Evolutionary conservation across 2,797 vertebrate genomes (phyloP), one percentile per base, ranked within the genome.

Genomic region (Muscicapa comitata): DNA sequence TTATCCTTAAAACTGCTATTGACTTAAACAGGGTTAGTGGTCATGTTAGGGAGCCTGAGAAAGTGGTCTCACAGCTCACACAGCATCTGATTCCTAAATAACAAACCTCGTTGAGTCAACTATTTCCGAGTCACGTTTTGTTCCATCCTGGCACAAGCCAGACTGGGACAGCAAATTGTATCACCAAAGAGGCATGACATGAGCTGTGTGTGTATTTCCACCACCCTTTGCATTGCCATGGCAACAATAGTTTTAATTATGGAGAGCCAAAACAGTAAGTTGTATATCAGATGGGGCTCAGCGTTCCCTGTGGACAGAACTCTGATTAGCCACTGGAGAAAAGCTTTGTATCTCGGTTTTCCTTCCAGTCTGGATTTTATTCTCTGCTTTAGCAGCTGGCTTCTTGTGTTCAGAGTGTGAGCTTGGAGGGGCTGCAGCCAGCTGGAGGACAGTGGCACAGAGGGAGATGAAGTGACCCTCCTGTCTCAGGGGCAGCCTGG

Each of bases 181-280:
- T 74, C 91, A 88, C 70, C 55, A 83, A 76, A 91, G 95, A 95
- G 70, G 78, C 70, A 67, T 47, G 90, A n/a, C 91, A 55, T 66
- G 86, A 82, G 87, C 80, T 48, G 47, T 91, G 37, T 1, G 0
- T 75, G 7, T 96, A 35, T 95, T 97, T 88, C 74, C 57, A 74
- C 29, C 17, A 11, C 62, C 77, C 80, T 96, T 94, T 68, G 55
- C 68, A 96, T 98, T 80, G 61, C 96, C 95, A 95, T 97, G 95
- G 95, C 92, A 97, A 97, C 96, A 92, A 81, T 86, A 93, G 70
- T 97, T 97, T 97, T 98, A 97, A 98, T 97, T 97, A 97, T 26
- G 66, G 96, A 94, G 59, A 96, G 54, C 86, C 84, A 76, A 94
- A 97, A 92, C 17, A 62, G 87, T 94, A 95, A 97, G 91, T 96